phyloP scores from a whole-genome alignment of 2,888 invertebrate genomes.

The Agrilus mali region DNA sequence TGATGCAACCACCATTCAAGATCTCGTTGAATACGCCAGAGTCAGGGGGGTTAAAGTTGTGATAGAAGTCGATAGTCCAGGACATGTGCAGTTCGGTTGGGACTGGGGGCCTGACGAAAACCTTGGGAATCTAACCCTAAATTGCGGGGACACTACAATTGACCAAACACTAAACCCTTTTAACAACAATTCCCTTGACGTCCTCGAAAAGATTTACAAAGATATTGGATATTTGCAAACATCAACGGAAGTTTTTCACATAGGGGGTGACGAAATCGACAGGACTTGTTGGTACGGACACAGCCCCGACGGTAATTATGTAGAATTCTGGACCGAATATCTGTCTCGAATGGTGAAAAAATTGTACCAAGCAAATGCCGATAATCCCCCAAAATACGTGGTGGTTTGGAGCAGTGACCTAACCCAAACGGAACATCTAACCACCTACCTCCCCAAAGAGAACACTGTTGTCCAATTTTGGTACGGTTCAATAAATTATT shows the following conservation, averaged over 20 bases:
- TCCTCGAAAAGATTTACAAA: slow-evolving; percentile 57
- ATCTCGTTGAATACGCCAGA: slow-evolving; percentile 59
- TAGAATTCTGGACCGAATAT: slow-evolving; percentile 60
- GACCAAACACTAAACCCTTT: slow-evolving; percentile 67
- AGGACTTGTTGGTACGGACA: slow-evolving; percentile 51
- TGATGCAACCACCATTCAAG: slow-evolving; percentile 51
- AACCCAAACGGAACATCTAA: slow-evolving; percentile 53
- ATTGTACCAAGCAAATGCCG: slow-evolving; percentile 45
- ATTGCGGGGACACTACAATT: slow-evolving; percentile 64
- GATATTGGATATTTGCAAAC: slow-evolving; percentile 60
- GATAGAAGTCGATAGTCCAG: slow-evolving; percentile 81
- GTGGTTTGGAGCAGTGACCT: slow-evolving; percentile 64
- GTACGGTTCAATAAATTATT: slow-evolving; percentile 59
- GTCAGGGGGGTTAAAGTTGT: slow-evolving; percentile 71
- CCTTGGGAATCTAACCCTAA: slow-evolving; percentile 57
- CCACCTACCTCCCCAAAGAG: slow-evolving; percentile 22
- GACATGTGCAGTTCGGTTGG: slow-evolving; percentile 74
- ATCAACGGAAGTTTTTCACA: slow-evolving; percentile 64
- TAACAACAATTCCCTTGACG: slow-evolving; percentile 55
- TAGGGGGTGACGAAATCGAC: slow-evolving; percentile 68
- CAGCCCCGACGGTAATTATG: slow-evolving; percentile 40
- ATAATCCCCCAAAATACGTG: slow-evolving; percentile 39
- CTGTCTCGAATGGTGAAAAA: slow-evolving; percentile 46
- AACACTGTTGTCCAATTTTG: slow-evolving; percentile 60
- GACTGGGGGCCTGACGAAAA: slow-evolving; percentile 57